phyloP scores from a whole-genome alignment of 1,140 invertebrate species.

The Polypedilum pembai region DNA sequence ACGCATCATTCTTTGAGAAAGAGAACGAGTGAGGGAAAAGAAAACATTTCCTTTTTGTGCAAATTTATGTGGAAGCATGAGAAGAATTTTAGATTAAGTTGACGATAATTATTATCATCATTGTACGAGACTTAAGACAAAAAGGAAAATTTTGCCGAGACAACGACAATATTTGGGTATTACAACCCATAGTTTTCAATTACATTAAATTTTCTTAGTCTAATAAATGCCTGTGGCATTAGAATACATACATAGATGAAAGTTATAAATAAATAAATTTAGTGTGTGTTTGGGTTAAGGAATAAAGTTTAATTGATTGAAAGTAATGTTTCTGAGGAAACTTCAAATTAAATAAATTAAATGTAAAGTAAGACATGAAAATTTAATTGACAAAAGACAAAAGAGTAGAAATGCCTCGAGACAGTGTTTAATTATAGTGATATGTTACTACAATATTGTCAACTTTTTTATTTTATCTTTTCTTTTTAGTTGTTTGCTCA shows the following conservation, averaged over 20 bases:
- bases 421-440: neutral
- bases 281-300: neutral
- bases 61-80: neutral
- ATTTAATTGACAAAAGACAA: slow-evolving; percentile 22
- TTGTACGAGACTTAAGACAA: neutral
- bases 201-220: slow-evolving; percentile 9
- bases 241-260: neutral
- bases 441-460: neutral
- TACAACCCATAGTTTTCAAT: slow-evolving; percentile 26
- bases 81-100: slow-evolving; percentile 7
- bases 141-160: neutral
- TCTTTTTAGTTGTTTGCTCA: too few species aligned
- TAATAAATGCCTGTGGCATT: neutral
- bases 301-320: slow-evolving; percentile 24
- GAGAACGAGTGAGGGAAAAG: neutral
- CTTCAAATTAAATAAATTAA: slow-evolving; percentile 27
- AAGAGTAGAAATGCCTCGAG: slow-evolving; percentile 15
- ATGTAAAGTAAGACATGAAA: slow-evolving; percentile 26
- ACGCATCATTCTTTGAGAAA: neutral
- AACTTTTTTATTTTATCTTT: too few species aligned
- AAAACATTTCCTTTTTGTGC: neutral
- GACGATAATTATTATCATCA: neutral
- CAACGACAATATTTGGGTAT: neutral
- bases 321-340: slow-evolving; percentile 22
- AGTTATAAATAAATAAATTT: neutral